Evolutionary conservation across 2,888 invertebrate genomes (phyloP).

Genomic region (Mycalesis mineus): DNA sequence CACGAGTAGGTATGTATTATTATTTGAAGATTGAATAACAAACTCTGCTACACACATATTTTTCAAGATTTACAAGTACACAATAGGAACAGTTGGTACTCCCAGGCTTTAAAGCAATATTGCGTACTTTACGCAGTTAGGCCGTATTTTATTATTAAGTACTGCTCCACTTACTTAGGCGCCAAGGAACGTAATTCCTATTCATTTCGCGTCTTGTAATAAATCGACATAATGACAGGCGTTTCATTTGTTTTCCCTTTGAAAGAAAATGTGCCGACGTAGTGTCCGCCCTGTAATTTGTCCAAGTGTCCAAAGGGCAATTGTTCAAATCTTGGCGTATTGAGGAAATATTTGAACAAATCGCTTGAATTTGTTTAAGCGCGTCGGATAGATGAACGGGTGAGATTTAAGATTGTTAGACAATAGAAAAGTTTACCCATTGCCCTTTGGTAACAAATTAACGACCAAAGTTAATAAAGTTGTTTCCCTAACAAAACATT

Average conservation of each 20-base stretch:
- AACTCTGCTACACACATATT: too few relatives aligned
- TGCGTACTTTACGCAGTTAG: not conserved
- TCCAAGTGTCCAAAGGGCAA: conserved; percentile 19
- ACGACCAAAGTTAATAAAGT: not conserved
- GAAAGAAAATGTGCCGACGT: conserved; percentile 19
- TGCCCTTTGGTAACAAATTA: too few relatives aligned
- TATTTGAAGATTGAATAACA: too few relatives aligned
- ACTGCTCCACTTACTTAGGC: not conserved
- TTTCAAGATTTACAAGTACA: too few relatives aligned
- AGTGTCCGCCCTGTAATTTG: conserved; percentile 24
- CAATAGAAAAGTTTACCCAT: too few relatives aligned
- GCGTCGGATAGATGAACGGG: not conserved
- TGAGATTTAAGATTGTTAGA: too few relatives aligned
- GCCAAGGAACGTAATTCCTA: not conserved
- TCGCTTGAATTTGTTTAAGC: not conserved
- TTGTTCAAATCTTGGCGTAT: conserved; percentile 9
- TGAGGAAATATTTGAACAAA: conserved; percentile 9
- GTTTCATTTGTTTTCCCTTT: conserved; percentile 18
- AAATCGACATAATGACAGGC: conserved; percentile 19
- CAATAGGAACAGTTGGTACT: too few relatives aligned
- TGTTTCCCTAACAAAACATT: not conserved
- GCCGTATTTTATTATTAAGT: not conserved
- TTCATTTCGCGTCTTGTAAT: conserved; percentile 8
- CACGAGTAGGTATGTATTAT: too few relatives aligned
- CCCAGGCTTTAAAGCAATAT: too few relatives aligned